Base-by-base conservation (phyloP, 2,797 vertebrate species). In the Helicolenus hilgendorfi region DNA sequence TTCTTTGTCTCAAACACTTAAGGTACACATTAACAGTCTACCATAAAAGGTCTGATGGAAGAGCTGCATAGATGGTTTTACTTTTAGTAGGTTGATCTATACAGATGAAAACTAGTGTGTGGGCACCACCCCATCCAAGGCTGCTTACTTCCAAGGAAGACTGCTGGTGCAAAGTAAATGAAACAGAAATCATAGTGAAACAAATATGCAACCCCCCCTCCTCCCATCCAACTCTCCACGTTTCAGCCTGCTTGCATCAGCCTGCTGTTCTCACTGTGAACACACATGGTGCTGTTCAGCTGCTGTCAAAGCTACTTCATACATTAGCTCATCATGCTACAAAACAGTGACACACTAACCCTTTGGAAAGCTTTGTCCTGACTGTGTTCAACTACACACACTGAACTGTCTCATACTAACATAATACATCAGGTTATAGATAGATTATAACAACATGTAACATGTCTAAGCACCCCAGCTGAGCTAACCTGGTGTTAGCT, bases 191-290 rank as follows among this genome's bases (percentile, higher is more conserved):
- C 5, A 2, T 7, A 14, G 2, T 3, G 10, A 5, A 72, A 15
- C 26, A 33, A 1, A 8, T 3, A 13, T 27, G 4, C 53, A 36
- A 22, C 9, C 15, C 26, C 29, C 60, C 11, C 11, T 38, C 36
- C 36, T 38, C 36, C 5, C 4, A 24, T 63, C 22, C 55, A 38
- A 11, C 11, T 1, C 15, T 55, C 26, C 81, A 87, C 72, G 79
- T 96, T 96, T 91, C 94, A 84, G 2, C 38, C 11, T 0, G 91
- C 96, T 98, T 98, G 97, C 97, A 96, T 98, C 97, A 98, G 96
- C 96, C 96, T 85, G 94, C 69, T 59, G 59, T 86, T 8, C 56
- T 27, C 14, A 35, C 5, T 18, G 9, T 0, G 2, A 29, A 33
- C 93, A 20, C 81, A 65, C 0, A 22, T 11, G 94, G 91, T 94